phyloP scores from a whole-genome alignment of 2,113 vertebrate genomes.

The Epinephelus lanceolatus region DNA sequence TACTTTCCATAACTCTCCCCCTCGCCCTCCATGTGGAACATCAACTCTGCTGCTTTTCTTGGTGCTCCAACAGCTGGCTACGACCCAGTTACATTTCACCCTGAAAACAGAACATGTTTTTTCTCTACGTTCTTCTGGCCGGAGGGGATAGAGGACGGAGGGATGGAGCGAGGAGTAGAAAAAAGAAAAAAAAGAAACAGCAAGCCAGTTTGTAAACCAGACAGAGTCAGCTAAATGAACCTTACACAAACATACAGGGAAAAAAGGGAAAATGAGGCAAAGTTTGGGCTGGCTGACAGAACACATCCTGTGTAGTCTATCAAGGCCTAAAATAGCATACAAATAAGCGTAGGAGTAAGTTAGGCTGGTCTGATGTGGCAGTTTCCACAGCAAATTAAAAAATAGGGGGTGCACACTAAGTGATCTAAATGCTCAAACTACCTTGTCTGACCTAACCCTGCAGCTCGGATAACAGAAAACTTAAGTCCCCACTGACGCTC shows the following conservation, averaged over 20 bases:
- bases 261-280: neutral
- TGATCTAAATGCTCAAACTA: neutral
- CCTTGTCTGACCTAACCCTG: constrained; percentile 29
- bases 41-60: constrained; percentile 62
- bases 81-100: constrained; percentile 55
- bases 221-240: constrained; percentile 42
- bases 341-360: neutral
- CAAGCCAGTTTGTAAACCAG: constrained; percentile 45
- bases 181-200: constrained; percentile 6
- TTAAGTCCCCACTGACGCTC: constrained; percentile 29
- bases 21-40: constrained; percentile 35
- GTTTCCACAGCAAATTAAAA: constrained; percentile 19
- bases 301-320: constrained; percentile 23
- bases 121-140: constrained; percentile 52
- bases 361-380: neutral
- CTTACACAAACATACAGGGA: constrained; percentile 17
- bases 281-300: constrained; percentile 24
- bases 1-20: constrained; percentile 25
- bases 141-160: constrained; percentile 31
- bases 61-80: constrained; percentile 67
- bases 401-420: neutral
- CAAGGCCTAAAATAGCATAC: constrained; percentile 18
- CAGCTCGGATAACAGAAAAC: constrained; percentile 31
- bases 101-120: constrained; percentile 68
- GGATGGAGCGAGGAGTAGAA: constrained; percentile 15